Percentiles rank a stretch among this genome's conserved stretches.
These are phyloP conservation scores for Aegithalos caudatus DNA, from an alignment of 2,113 vertebrate genomes.

Conservation along the genomic window DNA sequence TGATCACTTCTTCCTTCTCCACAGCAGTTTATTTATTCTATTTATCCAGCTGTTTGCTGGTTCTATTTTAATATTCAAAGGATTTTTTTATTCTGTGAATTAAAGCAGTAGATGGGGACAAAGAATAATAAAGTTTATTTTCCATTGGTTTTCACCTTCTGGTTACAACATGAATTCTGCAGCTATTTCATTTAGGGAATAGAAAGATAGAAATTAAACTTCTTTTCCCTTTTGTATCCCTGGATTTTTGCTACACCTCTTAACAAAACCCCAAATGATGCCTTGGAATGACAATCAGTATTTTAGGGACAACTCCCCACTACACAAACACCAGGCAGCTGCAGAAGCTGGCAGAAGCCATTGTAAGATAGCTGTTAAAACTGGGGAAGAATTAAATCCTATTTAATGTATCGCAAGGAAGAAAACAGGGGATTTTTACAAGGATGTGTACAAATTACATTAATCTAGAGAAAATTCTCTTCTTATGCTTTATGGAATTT, in stretches of 20 bases:
- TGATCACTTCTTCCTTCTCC: background rate
- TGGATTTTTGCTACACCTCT: background rate
- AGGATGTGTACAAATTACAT: background rate
- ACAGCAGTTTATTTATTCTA: background rate
- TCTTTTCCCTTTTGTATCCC: background rate
- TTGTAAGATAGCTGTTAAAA: background rate
- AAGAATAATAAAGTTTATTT: background rate
- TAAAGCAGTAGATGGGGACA: background rate
- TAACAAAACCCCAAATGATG: background rate
- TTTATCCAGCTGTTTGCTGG: background rate
- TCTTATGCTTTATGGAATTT: background rate
- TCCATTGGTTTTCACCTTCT: background rate
- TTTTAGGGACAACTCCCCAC: background rate
- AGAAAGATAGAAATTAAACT: background rate
- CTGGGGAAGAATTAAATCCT: background rate
- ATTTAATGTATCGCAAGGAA: background rate
- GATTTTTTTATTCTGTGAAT: background rate
- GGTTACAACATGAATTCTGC: background rate
- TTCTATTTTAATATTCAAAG: background rate
- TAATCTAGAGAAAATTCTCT: background rate
- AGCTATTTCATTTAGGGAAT: background rate
- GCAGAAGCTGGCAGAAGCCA: background rate
- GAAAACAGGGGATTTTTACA: background rate
- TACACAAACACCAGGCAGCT: background rate
- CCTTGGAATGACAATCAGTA: background rate